Base-by-base conservation (phyloP, 2,113 vertebrate genomes). In the Hoplias malabaricus region DNA sequence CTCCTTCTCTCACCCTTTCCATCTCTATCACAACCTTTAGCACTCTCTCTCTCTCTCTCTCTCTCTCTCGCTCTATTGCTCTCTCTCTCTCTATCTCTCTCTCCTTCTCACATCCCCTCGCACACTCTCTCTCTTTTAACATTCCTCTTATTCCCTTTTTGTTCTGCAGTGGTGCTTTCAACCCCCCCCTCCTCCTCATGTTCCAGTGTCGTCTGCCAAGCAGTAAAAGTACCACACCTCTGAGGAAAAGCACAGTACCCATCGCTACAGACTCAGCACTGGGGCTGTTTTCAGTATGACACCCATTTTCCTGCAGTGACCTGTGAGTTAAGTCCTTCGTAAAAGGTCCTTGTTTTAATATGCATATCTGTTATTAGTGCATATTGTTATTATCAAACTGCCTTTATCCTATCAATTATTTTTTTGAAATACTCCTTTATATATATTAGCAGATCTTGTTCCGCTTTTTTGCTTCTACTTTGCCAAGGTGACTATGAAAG, bases 401-500 rank as follows among this genome's bases (percentile, higher is more conserved):
- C n/a, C n/a, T n/a, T n/a, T n/a, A n/a, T n/a, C n/a, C n/a, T n/a
- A n/a, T n/a, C n/a, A n/a, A n/a, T n/a, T n/a, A n/a, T n/a, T n/a
- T n/a, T n/a, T n/a, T n/a, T n/a, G n/a, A n/a, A n/a, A n/a, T n/a
- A n/a, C n/a, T n/a, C n/a, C n/a, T n/a, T n/a, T n/a, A n/a, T n/a
- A n/a, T n/a, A n/a, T n/a, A n/a, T 63, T 50, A 59, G 25, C 80
- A 69, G 27, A 33, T 38, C 27, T 23, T 27, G 19, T 59, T 74
- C 78, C 40, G 16, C 34, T 67, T 69, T 78, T 40, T 62, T 34
- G 19, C 57, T 69, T 62, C 63, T 69, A 73, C 21, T 53, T 71
- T 57, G 63, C 53, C 75, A 82, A 78, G 71, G 71, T 75, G 75
- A 74, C 50, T 78, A 82, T 74, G 56, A 82, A 82, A 78, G 42